These are phyloP conservation scores for Hesperophylax magnus DNA, from an alignment of 1,140 invertebrate species.

Conservation along the genomic window DNA sequence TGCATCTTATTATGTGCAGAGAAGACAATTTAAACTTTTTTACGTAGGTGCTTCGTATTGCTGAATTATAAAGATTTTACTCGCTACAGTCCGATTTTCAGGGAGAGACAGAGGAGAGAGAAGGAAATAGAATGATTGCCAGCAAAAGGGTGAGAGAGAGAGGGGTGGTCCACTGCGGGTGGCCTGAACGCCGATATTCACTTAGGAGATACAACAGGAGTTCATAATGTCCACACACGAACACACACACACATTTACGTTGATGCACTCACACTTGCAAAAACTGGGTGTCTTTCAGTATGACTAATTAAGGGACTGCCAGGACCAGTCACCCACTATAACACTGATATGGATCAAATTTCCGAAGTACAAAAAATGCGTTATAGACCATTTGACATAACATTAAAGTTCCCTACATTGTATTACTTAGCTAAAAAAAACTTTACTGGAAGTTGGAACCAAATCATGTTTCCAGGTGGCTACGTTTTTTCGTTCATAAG, in stretches of 20 bases:
- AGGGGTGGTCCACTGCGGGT: slow-evolving; percentile 38
- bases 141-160: slow-evolving; percentile 6
- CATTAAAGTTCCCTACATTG: too few relatives aligned
- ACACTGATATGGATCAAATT: too few relatives aligned
- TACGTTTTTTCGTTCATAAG: too few relatives aligned
- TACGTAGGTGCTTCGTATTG: background rate
- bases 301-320: background rate
- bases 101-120: slow-evolving; percentile 25
- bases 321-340: too few relatives aligned
- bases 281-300: background rate
- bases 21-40: slow-evolving; percentile 1
- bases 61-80: slow-evolving; percentile 6
- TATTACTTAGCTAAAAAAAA: too few relatives aligned
- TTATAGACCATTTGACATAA: too few relatives aligned
- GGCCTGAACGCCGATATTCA: slow-evolving; percentile 33
- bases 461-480: too few relatives aligned
- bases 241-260: background rate
- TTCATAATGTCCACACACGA: slow-evolving; percentile 24
- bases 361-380: too few relatives aligned
- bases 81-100: background rate
- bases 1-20: too few relatives aligned
- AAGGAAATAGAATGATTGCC: slow-evolving; percentile 25
- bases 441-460: too few relatives aligned
- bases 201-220: slow-evolving; percentile 33
- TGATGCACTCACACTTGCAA: background rate